Evolutionary conservation across 92 coral and sea anemone genomes (phyloP), one percentile per base, ranked within the genome.

Genomic region (Zoanthus sociatus): DNA sequence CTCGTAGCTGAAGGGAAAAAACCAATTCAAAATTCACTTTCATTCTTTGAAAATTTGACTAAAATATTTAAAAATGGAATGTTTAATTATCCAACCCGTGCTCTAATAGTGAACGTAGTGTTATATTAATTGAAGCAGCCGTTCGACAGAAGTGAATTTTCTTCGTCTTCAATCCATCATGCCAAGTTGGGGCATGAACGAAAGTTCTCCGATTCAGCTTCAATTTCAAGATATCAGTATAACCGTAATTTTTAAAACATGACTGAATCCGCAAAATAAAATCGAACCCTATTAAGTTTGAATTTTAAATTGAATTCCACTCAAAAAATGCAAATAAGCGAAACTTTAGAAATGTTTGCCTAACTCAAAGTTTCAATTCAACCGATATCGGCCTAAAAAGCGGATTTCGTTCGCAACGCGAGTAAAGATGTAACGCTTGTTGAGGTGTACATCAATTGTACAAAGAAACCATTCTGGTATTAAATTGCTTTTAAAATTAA

Each of bases 261-360:
- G 46, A 8, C 6, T 10, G 32, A 56, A 56, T 31, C 21, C 20
- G 18, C 45, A 11, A 61, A 67, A 31, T 18, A 56, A 61, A 73
- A 66, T 20, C 31, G 75, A 21, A 46, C 10, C 54, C 56, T 33
- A 37, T 37, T 61, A 60, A 31, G 20, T 42, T 81, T 45, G 15
- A 81, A 81, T 81, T 60, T 45, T 81, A 18, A 44, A 45, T 81
- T 46, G 30, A 81, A 42, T 64, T 81, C 15, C 85, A 46, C 63
- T 46, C 61, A 66, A 18, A 76, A 81, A 64, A 81, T 81, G 75
- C 60, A 81, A 64, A 81, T 66, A 66, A 81, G 20, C 69, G 7
- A 63, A 63, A 63, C 8, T 61, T 30, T n/a, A 20, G 69, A 63
- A 63, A 17, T 5, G 30, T 17, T 63, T 63, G 21, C 30, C n/a